Conservation (phyloP, 2,888 invertebrate species). For the Atethmia centrago region DNA sequence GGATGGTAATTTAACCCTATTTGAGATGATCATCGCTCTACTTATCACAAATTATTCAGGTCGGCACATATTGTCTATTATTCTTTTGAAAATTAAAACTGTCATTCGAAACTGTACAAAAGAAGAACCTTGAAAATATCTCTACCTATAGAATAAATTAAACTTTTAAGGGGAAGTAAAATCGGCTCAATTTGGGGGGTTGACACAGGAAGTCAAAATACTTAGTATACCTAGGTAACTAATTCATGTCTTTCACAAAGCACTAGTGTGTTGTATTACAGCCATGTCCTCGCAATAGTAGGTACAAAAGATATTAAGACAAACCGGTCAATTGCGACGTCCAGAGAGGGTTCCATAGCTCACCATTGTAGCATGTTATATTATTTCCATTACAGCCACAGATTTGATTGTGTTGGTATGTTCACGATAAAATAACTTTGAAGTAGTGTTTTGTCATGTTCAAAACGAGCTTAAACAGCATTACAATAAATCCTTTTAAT, state of each 20-base stretch:
- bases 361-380: background rate
- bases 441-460: slow-evolving; percentile 1
- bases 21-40: background rate
- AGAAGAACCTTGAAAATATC: background rate
- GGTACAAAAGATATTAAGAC: background rate
- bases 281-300: background rate
- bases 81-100: background rate
- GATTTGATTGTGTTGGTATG: background rate
- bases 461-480: background rate
- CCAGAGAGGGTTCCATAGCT: no score
- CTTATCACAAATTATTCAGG: background rate
- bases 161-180: background rate
- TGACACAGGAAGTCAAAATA: background rate
- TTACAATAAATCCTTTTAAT: background rate
- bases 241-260: background rate
- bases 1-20: background rate
- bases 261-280: background rate
- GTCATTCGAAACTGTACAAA: background rate
- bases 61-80: background rate
- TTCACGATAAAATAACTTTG: background rate
- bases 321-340: background rate
- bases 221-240: background rate
- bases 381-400: background rate
- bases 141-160: background rate
- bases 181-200: background rate